Conservation (phyloP, 2,888 invertebrate species). For the Conus canariensis region DNA sequence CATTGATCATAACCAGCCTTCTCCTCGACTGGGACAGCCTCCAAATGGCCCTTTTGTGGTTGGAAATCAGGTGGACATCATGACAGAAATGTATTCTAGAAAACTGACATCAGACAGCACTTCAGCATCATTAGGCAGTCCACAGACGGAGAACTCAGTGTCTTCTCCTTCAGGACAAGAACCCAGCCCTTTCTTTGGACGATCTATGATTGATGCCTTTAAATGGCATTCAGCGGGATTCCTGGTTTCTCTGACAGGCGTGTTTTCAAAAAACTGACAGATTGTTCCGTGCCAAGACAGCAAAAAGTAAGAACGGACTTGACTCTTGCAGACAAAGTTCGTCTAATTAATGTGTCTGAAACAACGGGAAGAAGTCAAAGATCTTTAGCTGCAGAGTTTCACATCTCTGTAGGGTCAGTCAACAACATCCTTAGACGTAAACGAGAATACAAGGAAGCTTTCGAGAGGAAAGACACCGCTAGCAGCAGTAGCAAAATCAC, state of each 20-base stretch:
- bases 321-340: slow-evolving; percentile 46
- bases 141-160: not conserved
- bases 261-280: not conserved
- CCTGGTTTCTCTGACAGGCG: not conserved
- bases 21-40: slow-evolving; percentile 1
- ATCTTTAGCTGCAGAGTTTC: slow-evolving; percentile 48
- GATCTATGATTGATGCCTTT: slow-evolving; percentile 16
- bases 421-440: slow-evolving; percentile 50
- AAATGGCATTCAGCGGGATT: slow-evolving; percentile 22
- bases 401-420: slow-evolving; percentile 49
- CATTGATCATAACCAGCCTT: not conserved
- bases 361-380: slow-evolving; percentile 51
- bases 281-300: slow-evolving; percentile 32
- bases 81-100: slow-evolving; percentile 21
- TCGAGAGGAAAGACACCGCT: slow-evolving; percentile 40
- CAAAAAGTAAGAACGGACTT: slow-evolving; percentile 48
- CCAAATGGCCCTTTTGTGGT: slow-evolving; percentile 37
- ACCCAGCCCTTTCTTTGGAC: not conserved
- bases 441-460: slow-evolving; percentile 47
- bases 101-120: not conserved
- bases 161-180: slow-evolving; percentile 15
- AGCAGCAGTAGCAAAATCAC: slow-evolving; percentile 25
- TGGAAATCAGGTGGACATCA: slow-evolving; percentile 37
- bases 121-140: not conserved
- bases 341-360: slow-evolving; percentile 46